These are phyloP conservation scores for Graphium colonna DNA, from an alignment of 2,888 invertebrate genomes.

Conservation along the genomic window DNA sequence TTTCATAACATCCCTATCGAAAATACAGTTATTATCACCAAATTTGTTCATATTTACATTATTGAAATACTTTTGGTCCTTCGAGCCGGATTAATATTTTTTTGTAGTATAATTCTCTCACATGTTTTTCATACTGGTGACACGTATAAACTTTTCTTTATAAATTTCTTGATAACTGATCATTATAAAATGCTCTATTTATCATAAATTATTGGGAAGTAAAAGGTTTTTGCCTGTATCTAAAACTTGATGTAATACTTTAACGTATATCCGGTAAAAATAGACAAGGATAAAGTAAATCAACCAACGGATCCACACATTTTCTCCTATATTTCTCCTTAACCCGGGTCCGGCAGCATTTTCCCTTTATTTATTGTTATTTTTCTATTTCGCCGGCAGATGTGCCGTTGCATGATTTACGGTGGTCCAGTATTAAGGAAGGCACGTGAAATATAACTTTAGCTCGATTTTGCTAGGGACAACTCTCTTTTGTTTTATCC, in stretches of 20 bases:
- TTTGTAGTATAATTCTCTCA: background rate
- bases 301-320: constrained; percentile 27
- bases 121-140: too few relatives aligned
- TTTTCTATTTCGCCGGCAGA: constrained; percentile 79
- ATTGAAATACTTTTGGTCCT: too few relatives aligned
- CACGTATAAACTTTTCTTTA: background rate
- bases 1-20: too few relatives aligned
- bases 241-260: too few relatives aligned
- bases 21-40: too few relatives aligned
- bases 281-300: constrained; percentile 12
- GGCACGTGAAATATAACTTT: constrained; percentile 63
- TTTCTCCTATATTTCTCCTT: constrained; percentile 45
- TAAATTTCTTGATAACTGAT: too few relatives aligned
- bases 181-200: too few relatives aligned
- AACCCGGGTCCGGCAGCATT: constrained; percentile 42
- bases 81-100: too few relatives aligned
- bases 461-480: constrained; percentile 40
- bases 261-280: constrained; percentile 1
- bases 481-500: constrained; percentile 7
- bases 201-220: too few relatives aligned
- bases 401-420: constrained; percentile 74
- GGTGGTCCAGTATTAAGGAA: constrained; percentile 65
- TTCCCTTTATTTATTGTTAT: constrained; percentile 77
- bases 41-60: too few relatives aligned
- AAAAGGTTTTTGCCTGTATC: too few relatives aligned